phyloP scores from a whole-genome alignment of 2,888 invertebrate species.

The Drosophila rellima region DNA sequence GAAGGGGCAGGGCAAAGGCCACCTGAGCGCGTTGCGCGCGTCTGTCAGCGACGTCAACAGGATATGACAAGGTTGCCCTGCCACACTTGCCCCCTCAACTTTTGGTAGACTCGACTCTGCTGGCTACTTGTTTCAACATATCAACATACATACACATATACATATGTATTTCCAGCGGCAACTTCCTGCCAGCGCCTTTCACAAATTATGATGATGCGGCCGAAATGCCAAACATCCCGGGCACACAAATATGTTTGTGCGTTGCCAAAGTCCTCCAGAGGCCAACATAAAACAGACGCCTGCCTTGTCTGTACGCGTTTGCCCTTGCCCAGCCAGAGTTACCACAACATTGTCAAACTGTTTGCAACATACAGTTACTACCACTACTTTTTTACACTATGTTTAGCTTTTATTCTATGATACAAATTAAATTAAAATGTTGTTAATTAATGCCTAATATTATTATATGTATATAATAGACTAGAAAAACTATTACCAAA shows the following conservation, averaged over 20 bases:
- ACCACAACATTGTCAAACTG: background rate
- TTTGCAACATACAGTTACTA: background rate
- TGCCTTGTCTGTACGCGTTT: background rate
- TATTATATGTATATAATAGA: too few species aligned
- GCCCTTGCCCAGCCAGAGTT: constrained; percentile 16
- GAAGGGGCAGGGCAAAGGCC: constrained; percentile 15
- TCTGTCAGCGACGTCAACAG: constrained; percentile 70
- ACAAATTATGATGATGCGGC: constrained; percentile 70
- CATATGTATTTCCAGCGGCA: constrained; percentile 36
- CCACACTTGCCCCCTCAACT: constrained; percentile 7
- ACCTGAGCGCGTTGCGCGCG: constrained; percentile 44
- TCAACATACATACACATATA: background rate
- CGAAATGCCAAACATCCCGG: constrained; percentile 53
- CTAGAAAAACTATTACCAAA: too few species aligned
- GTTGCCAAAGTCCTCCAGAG: constrained; percentile 40
- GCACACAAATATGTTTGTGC: constrained; percentile 40
- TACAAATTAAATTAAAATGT: too few species aligned
- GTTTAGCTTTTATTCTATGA: too few species aligned
- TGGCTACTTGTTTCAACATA: constrained; percentile 50
- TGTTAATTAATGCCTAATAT: too few species aligned
- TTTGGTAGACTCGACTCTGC: background rate
- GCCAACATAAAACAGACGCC: constrained; percentile 53
- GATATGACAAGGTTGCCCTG: constrained; percentile 70
- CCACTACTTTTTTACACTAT: too few species aligned
- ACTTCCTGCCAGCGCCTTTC: constrained; percentile 66